These are phyloP conservation scores for Leucophenga maculata DNA, from an alignment of 2,888 invertebrate species.

Conservation along the genomic window DNA sequence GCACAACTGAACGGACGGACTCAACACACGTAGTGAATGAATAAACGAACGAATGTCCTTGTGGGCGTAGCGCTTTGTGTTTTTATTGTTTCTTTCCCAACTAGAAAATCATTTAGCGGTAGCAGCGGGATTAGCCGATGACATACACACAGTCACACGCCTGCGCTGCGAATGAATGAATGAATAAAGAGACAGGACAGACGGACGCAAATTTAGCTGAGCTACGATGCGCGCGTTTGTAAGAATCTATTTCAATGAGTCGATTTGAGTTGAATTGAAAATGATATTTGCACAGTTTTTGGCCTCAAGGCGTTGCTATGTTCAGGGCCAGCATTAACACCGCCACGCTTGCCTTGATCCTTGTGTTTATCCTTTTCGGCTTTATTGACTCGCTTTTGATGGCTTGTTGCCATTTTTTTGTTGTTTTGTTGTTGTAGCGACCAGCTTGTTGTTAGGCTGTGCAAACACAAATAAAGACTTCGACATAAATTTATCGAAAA, in stretches of 20 bases:
- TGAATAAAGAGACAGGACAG: neutral
- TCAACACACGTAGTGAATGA: too few relatives aligned
- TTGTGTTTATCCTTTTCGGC: conserved; percentile 59
- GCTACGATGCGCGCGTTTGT: neutral
- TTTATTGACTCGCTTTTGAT: conserved; percentile 38
- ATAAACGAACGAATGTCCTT: conserved; percentile 35
- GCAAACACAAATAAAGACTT: conserved; percentile 67
- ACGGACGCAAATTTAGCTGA: neutral
- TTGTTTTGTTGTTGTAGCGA: conserved; percentile 10
- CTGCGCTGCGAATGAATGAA: conserved; percentile 24
- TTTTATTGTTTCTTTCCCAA: conserved; percentile 54
- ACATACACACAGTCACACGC: conserved; percentile 44
- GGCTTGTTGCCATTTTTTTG: neutral
- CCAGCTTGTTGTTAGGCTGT: conserved; percentile 49
- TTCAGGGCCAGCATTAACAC: conserved; percentile 31
- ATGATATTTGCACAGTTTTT: conserved; percentile 64
- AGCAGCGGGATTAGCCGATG: conserved; percentile 66
- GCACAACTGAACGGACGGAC: conserved; percentile 23
- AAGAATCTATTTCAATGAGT: conserved; percentile 46
- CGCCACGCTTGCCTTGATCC: conserved; percentile 10
- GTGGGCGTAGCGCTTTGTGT: conserved; percentile 39
- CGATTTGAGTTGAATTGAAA: conserved; percentile 61
- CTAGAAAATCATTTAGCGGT: conserved; percentile 70
- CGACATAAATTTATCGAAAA: conserved; percentile 61
- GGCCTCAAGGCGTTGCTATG: conserved; percentile 40